Base-by-base conservation (phyloP, 2,113 vertebrate genomes). In the Muscicapa adusta region DNA sequence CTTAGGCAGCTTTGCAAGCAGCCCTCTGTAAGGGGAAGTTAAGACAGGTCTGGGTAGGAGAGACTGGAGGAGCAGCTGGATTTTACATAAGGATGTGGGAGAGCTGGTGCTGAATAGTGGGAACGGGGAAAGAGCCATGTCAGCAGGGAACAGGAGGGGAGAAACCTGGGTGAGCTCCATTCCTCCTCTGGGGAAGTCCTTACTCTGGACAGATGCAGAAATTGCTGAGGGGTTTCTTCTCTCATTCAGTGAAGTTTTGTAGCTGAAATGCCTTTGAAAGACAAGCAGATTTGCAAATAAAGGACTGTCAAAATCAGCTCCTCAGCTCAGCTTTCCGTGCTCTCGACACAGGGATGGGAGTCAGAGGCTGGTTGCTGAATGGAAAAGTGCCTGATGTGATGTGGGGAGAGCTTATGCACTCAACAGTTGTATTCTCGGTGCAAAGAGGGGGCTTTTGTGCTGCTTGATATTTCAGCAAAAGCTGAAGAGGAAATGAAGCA, bases 401-500 rank as follows among this genome's bases (percentile, higher is more conserved):
- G 78, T 17, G 71, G 88, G 56, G 82, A 88, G 56, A 80, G 85
- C 25, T 93, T 40, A 38, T 80, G 85, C 91, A 93, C 93, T 95
- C 94, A 94, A 19, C 93, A 94, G 85, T 90, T 88, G 78, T 34
- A 18, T 45, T 77, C 88, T 71, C 85, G 11, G 79, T 7, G 68
- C 85, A 67, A 29, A 88, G 26, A 85, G 88, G 72, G 33, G 78
- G 10, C 56, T 90, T 95, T 93, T 62, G 75, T 73, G 85, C 82
- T 12, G 40, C 60, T 77, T 12, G 90, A 90, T 82, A 78, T 93
- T 95, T 94, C 94, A 96, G 85, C 90, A 86, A 93, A 94, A 85
- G 88, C 88, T 91, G 71, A 77, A 76, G 82, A 95, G 95, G 94
- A 97, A 97, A 94, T 96, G 94, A 97, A 91, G 86, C 82, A 93